Base-by-base conservation (phyloP, 2,113 vertebrate species). In the Marcusenius ussheri region DNA sequence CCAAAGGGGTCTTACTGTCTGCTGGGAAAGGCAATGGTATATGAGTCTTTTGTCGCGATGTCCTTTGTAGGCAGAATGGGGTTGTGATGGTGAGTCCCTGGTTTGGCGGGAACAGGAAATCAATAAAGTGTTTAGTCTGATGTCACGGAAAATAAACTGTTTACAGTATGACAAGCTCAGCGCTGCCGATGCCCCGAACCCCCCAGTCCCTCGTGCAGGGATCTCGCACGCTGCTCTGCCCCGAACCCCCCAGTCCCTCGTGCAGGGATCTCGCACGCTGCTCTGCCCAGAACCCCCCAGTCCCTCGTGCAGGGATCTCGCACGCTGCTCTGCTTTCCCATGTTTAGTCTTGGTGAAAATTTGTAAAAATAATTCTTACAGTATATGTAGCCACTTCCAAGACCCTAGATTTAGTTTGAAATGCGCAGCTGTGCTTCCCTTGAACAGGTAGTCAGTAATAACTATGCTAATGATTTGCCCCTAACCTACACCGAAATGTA, bases 121-220 rank as follows among this genome's bases (percentile, higher is more conserved):
- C 74, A 42, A 80, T 80, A 42, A 80, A 80, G 74, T 80, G 35
- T 80, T 80, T 80, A 80, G 74, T 80, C 35, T 80, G 74, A 80
- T 80, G 74, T 80, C 74, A 35, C 39, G 74, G 74, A 80, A 80
- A 35, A 80, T 80, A 42, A 80, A 42, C 74, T 39, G 6, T 80
- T 77, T 77, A 77, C 27, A 77, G 70, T 39, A 35, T 35, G 70
- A 77, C 31, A 77, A 35, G 31, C 17, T 5, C 31, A 5, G 15
- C 5, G 1, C 11, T 39, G 70, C 3, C 5, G 27, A 39, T 39
- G 21, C 27, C 74, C 74, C 0, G 0, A 10, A 2, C 5, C 53
- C 1, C 53, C 53, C 53, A 21, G 53, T 56, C 19, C 53, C 53
- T 56, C 19, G 19, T 2, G 19, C 19, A 56, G 17, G 53, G 53